Base-by-base conservation (phyloP, 2,113 vertebrate species). In the Serinus canaria region DNA sequence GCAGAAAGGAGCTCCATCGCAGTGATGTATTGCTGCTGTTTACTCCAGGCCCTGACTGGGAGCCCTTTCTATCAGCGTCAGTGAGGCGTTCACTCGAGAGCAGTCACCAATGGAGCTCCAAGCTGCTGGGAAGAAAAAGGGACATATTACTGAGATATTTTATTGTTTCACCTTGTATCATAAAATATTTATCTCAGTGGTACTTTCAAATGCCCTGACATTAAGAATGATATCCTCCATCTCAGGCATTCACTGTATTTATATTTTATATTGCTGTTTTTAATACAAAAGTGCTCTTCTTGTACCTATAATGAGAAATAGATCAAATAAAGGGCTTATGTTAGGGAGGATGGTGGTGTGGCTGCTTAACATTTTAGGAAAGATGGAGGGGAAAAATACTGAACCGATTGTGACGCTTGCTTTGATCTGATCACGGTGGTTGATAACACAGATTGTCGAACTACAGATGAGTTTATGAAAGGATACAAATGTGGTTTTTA, bases 401-500 rank as follows among this genome's bases (percentile, higher is more conserved):
- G 91, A 96, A 90, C 56, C n/a, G 55, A 44, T 82, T 91, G 85
- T 95, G 95, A 81, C 52, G 53, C 60, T 74, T 92, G 17, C 90
- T 97, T 91, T 88, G 79, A 87, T 96, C 83, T 97, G 96, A 97
- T 97, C 91, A 92, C 15, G 52, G 91, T 28, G 69, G 63, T 66
- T 94, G 63, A 90, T 98, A 97, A 94, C 87, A 77, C 33, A 70
- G 75, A 94, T 94, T 95, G 91, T 95, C 94, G 96, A 95, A 90
- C 39, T 89, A 93, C 83, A 78, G 72, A 94, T 93, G 96, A 96
- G 91, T 17, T 98, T 96, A 91, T 96, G 89, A 97, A 96, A 96
- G 56, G 67, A 84, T 95, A 96, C 89, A 97, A 98, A 97, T 93
- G 76, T 95, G 90, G 4, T 95, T 97, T 95, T 96, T 96, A 95